These are phyloP conservation scores for Melanerpes formicivorus DNA, from an alignment of 2,113 vertebrate genomes.

Conservation along the genomic window DNA sequence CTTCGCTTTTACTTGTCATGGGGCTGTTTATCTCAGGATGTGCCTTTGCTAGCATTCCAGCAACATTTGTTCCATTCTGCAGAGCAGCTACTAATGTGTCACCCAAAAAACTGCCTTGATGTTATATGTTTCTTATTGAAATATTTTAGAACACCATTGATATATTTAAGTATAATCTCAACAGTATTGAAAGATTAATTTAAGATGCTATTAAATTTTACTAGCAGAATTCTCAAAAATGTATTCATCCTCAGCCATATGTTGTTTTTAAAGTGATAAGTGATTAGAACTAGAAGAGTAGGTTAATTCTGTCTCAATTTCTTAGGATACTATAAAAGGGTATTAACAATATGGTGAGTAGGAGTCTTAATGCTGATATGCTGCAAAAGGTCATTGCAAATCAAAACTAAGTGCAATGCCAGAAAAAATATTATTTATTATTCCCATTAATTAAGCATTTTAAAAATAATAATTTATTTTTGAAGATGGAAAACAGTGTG, in stretches of 20 bases:
- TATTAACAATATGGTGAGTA: constrained; percentile 13
- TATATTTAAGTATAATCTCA: neutral
- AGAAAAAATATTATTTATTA: neutral
- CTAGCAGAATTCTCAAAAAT: neutral
- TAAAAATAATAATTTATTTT: neutral
- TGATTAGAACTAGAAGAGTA: neutral
- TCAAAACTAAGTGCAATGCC: neutral
- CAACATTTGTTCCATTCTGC: neutral
- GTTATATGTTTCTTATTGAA: neutral
- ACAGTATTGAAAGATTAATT: neutral
- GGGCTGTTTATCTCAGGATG: neutral
- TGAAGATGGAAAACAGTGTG: neutral
- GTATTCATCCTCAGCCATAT: neutral
- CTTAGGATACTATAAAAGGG: neutral
- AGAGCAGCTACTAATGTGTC: neutral
- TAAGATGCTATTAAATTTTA: neutral
- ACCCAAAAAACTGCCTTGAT: neutral
- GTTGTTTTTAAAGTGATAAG: constrained; percentile 17
- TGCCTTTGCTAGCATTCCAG: neutral
- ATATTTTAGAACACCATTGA: neutral
- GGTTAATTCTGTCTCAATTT: neutral
- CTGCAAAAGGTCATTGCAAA: neutral
- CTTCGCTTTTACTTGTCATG: neutral
- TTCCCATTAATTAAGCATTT: neutral
- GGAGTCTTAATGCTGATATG: neutral